Conservation (phyloP, 2,113 vertebrate genomes). For the Rhynchomys soricoides region DNA sequence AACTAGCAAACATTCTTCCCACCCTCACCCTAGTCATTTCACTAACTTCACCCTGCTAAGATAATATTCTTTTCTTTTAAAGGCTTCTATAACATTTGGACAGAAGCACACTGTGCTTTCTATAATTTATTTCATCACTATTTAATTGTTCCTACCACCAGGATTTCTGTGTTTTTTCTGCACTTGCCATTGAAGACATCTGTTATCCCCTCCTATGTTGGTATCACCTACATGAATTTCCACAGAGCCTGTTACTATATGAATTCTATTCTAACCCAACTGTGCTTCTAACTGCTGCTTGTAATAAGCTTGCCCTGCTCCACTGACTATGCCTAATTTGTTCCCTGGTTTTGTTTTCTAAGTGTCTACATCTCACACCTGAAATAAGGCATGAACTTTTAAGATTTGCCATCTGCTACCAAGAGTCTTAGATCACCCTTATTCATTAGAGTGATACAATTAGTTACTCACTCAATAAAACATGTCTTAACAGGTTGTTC, state of each 20-base stretch:
- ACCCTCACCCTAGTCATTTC: background rate
- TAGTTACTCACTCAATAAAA: background rate
- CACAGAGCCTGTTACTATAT: background rate
- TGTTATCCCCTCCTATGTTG: background rate
- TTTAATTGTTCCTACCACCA: background rate
- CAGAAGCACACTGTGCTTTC: background rate
- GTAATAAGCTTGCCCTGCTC: background rate
- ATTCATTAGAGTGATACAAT: slow-evolving; percentile 11
- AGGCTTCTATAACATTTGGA: background rate
- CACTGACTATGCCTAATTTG: background rate
- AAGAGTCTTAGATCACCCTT: background rate
- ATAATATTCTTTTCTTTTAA: background rate
- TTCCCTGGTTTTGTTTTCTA: background rate
- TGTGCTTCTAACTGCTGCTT: background rate
- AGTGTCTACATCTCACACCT: background rate
- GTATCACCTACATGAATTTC: background rate
- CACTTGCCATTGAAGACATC: slow-evolving; percentile 13
- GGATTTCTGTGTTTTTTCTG: slow-evolving; percentile 16
- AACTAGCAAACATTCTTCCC: background rate
- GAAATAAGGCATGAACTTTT: background rate
- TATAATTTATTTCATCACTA: background rate
- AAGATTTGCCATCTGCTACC: background rate
- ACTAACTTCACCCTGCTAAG: background rate
- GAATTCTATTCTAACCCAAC: background rate
- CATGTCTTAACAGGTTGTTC: background rate